Evolutionary conservation across 1,140 invertebrate species (phyloP).

Genomic region (Lutraria rhynchaena): DNA sequence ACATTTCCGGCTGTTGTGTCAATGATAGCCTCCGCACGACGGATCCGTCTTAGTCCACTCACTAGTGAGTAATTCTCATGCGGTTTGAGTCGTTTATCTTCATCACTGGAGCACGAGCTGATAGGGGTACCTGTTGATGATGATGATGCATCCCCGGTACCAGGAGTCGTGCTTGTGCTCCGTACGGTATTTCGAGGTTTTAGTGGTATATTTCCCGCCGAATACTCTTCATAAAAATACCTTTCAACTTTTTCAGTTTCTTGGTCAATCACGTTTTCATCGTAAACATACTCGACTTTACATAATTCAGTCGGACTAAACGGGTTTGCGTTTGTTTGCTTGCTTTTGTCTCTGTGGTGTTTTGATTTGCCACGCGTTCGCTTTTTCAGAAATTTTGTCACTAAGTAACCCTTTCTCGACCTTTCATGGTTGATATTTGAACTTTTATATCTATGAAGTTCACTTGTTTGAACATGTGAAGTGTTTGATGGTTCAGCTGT

Average conservation of each 20-base stretch:
- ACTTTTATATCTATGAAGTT: constrained; percentile 8
- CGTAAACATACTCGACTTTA: constrained; percentile 78
- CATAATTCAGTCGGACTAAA: not conserved
- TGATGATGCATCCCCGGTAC: constrained; percentile 40
- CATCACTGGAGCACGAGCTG: constrained; percentile 61
- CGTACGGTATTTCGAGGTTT: constrained; percentile 19
- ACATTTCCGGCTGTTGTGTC: constrained; percentile 55
- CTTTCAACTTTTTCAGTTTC: constrained; percentile 78
- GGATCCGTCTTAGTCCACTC: constrained; percentile 65
- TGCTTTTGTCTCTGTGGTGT: not conserved
- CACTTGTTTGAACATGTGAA: constrained; percentile 2
- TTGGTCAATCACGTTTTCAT: constrained; percentile 77
- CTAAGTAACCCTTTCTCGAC: constrained; percentile 38
- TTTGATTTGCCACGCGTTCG: not conserved
- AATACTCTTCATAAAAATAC: constrained; percentile 76
- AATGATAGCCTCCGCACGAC: constrained; percentile 66
- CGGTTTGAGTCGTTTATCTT: constrained; percentile 55
- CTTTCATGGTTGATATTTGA: not conserved
- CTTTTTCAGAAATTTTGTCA: constrained; percentile 28
- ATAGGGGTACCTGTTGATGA: constrained; percentile 56
- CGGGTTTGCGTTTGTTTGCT: not conserved
- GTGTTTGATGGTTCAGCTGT: not conserved
- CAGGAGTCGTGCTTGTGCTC: constrained; percentile 15
- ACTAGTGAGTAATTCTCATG: constrained; percentile 63
- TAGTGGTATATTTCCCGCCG: not conserved